Base-by-base conservation (phyloP, 1,140 invertebrate species). In the Lethrus apterus region DNA sequence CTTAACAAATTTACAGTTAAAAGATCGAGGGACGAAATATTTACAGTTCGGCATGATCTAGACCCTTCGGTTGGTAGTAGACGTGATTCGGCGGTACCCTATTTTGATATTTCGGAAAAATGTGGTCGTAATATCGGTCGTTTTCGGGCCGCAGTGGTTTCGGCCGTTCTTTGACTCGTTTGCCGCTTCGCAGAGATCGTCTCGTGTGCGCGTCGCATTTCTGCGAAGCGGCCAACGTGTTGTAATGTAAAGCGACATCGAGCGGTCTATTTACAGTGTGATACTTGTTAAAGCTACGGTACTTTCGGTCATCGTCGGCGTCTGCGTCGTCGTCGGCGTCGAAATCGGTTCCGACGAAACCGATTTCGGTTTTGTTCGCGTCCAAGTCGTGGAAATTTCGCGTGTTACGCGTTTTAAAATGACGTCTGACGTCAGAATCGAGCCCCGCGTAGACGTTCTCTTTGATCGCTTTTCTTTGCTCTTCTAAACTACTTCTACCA, bases 1-100 rank as follows among this genome's bases (percentile, higher is more conserved):
- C n/a, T n/a, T n/a, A n/a, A n/a, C n/a, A n/a, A n/a, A n/a, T n/a
- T n/a, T n/a, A n/a, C n/a, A 34, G 4, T 11, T 14, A 14, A 32
- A 43, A 38, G n/a, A n/a, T n/a, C n/a, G n/a, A n/a, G n/a, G n/a
- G n/a, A n/a, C n/a, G n/a, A 31, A 36, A 44, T 63, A 62, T 63
- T 65, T 63, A 65, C 57, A 65, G 51, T 57, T 65, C 63, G 14
- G 62, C 63, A 52, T 60, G 59, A 33, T 65, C 57, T 55, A 62
- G 53, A 48, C 52, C 58, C 50, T 56, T 55, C 10, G 60, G 58
- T 43, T 65, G 61, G 48, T 63, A 65, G 48, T 55, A 58, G 15
- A 50, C 46, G 30, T 54, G 46, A 48, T 51, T 56, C 50, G 46
- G 36, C 10, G 15, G 20, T 18, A 34, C 49, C 15, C 54, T 42